Evolutionary conservation across 1,140 invertebrate species (phyloP).

Genomic region (Cardiocondyla obscurior): DNA sequence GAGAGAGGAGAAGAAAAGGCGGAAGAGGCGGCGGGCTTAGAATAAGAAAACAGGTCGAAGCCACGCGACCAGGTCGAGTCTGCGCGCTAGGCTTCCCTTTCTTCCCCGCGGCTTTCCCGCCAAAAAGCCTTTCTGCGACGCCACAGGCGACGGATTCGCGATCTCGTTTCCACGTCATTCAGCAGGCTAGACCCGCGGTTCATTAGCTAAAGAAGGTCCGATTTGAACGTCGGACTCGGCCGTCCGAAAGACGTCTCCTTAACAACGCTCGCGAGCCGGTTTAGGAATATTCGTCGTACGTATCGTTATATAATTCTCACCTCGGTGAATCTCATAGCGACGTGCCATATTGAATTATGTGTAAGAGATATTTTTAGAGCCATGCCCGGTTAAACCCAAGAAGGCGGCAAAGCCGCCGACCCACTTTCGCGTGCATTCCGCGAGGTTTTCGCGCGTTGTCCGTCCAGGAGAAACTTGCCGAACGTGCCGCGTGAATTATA

Average conservation of each 20-base stretch:
- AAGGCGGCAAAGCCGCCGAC: neutral
- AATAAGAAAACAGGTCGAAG: conserved; percentile 81
- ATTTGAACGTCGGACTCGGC: neutral
- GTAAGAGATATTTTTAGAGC: conserved; percentile 37
- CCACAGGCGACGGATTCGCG: too few relatives aligned
- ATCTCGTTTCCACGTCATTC: neutral
- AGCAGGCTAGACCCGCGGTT: neutral
- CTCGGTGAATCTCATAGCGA: neutral
- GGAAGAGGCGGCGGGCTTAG: conserved; percentile 68
- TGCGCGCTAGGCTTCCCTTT: conserved; percentile 58
- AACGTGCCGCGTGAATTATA: neutral
- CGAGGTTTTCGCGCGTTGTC: neutral
- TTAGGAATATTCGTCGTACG: neutral
- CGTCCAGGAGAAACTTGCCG: neutral
- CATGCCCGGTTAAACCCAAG: neutral
- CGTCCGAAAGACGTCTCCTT: too few relatives aligned
- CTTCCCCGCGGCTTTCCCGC: conserved; percentile 75
- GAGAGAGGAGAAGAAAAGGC: conserved; percentile 48
- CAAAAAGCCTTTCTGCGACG: too few relatives aligned
- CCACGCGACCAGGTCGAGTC: conserved; percentile 77
- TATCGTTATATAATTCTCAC: conserved; percentile 21
- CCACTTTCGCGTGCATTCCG: neutral
- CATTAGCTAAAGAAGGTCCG: neutral
- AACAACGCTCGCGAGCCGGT: neutral
- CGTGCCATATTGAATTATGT: conserved; percentile 30